Conservation (phyloP, 2,797 vertebrate species). For the Cottoperca gobio region DNA sequence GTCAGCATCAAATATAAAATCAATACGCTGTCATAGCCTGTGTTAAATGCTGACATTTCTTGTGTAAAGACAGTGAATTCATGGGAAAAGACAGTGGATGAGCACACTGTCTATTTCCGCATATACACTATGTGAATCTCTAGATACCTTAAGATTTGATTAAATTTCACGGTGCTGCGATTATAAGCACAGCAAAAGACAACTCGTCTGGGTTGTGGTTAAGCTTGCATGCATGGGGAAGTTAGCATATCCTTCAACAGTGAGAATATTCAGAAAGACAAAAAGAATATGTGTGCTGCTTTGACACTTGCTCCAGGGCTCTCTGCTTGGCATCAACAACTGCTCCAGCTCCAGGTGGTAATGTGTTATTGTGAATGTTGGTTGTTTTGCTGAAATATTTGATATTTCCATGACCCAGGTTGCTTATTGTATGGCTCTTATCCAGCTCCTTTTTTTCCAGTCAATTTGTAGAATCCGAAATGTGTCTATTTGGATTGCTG, state of each 20-base stretch:
- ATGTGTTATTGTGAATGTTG: constrained; percentile 42
- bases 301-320: constrained; percentile 45
- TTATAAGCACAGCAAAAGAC: background rate
- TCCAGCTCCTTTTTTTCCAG: background rate
- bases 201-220: constrained; percentile 4
- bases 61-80: constrained; percentile 7
- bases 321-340: constrained; percentile 38
- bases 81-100: constrained; percentile 1
- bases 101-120: background rate
- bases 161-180: background rate
- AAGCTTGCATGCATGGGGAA: constrained; percentile 4
- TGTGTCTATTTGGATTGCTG: constrained; percentile 18
- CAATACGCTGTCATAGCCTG: constrained; percentile 3
- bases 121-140: background rate
- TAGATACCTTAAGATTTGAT: background rate
- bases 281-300: constrained; percentile 25
- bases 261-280: constrained; percentile 48
- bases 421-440: constrained; percentile 22
- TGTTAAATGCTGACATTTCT: background rate
- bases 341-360: constrained; percentile 43
- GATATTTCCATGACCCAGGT: constrained; percentile 53
- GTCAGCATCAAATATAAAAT: constrained; percentile 39
- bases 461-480: constrained; percentile 21
- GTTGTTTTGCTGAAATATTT: constrained; percentile 52
- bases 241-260: constrained; percentile 19